Base-by-base conservation (phyloP, 1,140 invertebrate species). In the Tetramorium simillimum region DNA sequence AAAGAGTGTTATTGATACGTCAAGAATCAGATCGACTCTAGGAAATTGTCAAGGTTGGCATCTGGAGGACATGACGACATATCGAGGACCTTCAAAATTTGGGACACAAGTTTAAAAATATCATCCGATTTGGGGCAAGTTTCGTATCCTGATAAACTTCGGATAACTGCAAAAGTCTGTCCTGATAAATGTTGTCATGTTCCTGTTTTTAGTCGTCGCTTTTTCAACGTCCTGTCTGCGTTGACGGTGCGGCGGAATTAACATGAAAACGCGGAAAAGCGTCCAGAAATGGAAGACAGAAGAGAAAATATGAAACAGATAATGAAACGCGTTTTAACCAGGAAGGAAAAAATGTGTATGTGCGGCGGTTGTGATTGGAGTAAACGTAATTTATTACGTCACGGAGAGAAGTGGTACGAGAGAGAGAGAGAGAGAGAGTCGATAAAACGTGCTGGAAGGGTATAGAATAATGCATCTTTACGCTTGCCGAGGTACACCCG, bases 311-410 rank as follows among this genome's bases (percentile, higher is more conserved):
- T 5, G 3, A 21, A 82, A 6, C 10, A 16, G 51, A 69, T 81
- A 73, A 46, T 46, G 1, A 40, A 72, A 58, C n/a, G 16, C 3
- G 16, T 33, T 51, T 2, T 21, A 60, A 75, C 28, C 33, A 10
- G 46, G 1, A 4, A 33, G n/a, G 6, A 40, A 60, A 33, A n/a
- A 24, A 58, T 10, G 24, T 12, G 67, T 37, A 33, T 1, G 16
- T 16, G 12, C 16, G 37, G 56, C 4, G 37, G n/a, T 69, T 69
- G 21, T 43, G 37, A 24, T 21, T 37, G 7, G 51, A 12, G 46
- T 56, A 37, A 56, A 82, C 33, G 6, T 60, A 60, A 84, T 84
- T 84, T 73, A 75, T 73, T 75, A 84, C 24, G 53, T 24, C 69
- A 49, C n/a, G 40, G 2, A 43, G 16, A 81, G 18, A 72, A 58